phyloP scores from a whole-genome alignment of 1,140 invertebrate genomes.

The Nasonia longicornis region DNA sequence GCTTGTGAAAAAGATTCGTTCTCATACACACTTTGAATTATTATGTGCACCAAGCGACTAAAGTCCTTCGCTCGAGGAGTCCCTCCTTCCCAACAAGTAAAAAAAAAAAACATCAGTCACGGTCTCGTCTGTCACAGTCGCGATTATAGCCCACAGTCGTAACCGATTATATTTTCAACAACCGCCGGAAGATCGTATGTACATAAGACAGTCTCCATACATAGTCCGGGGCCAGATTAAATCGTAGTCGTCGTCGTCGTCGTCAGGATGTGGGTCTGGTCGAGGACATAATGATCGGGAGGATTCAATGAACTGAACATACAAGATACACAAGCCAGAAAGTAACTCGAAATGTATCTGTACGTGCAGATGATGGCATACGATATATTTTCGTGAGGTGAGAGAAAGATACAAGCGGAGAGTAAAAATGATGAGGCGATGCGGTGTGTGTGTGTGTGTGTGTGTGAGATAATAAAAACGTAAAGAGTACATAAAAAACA shows the following conservation, averaged over 20 bases:
- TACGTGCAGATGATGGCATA: not conserved
- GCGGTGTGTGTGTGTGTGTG: not conserved
- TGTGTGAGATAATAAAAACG: not conserved
- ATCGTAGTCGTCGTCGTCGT: constrained; percentile 1
- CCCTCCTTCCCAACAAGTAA: not conserved
- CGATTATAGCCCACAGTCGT: not conserved
- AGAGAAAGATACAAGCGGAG: not conserved
- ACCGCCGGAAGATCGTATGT: not conserved
- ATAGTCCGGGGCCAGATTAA: not conserved
- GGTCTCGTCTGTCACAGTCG: constrained; percentile 14
- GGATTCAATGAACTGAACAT: constrained; percentile 34
- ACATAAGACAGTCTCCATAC: not conserved
- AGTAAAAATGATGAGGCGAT: not conserved
- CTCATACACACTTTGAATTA: not conserved
- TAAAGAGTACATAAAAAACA: not conserved
- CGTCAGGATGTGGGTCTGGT: constrained; percentile 7
- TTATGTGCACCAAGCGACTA: not conserved
- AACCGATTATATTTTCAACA: not conserved
- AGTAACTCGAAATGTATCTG: not conserved
- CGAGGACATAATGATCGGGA: constrained; percentile 9
- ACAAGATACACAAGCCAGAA: constrained; percentile 23
- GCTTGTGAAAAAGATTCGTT: not conserved
- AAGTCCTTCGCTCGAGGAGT: constrained; percentile 12
- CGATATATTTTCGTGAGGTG: not conserved
- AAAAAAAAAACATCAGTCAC: not conserved